A percentile compares a stretch with the other conserved stretches of the same genome.
phyloP scores from a whole-genome alignment of 2,797 vertebrate species.

The Acomys russatus region DNA sequence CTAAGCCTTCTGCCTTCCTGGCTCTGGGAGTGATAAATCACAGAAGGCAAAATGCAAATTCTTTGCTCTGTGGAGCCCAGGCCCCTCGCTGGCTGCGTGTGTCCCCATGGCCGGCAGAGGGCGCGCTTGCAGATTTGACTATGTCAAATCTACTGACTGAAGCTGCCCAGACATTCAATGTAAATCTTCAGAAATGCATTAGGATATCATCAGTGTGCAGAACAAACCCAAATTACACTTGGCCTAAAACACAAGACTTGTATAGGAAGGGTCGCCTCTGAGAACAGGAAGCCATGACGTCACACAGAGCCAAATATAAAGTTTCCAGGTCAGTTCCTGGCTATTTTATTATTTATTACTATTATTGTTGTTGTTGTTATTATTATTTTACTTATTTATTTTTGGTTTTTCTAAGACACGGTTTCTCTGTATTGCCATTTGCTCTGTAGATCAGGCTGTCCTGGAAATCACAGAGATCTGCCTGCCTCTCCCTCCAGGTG shows the following conservation, averaged over 20 bases:
- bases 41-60: background rate
- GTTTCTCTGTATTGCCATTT: no score
- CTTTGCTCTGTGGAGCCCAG: background rate
- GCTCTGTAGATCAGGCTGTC: no score
- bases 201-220: conserved; percentile 3
- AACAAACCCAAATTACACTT: background rate
- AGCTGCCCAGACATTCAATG: conserved; percentile 1
- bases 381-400: no score
- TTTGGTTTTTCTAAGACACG: no score
- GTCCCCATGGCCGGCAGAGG: conserved; percentile 54
- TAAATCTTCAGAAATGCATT: background rate
- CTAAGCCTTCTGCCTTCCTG: background rate
- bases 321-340: background rate
- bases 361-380: no score
- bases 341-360: no score
- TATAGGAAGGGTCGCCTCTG: background rate
- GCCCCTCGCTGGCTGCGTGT: background rate
- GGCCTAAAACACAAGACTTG: background rate
- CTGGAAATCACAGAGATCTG: no score
- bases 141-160: background rate
- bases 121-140: background rate
- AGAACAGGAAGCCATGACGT: background rate
- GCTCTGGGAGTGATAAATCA: background rate
- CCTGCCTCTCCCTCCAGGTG: no score
- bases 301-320: conserved; percentile 20